Base-by-base conservation (phyloP, 2,888 invertebrate genomes). In the Acrocyrtus sp. region DNA sequence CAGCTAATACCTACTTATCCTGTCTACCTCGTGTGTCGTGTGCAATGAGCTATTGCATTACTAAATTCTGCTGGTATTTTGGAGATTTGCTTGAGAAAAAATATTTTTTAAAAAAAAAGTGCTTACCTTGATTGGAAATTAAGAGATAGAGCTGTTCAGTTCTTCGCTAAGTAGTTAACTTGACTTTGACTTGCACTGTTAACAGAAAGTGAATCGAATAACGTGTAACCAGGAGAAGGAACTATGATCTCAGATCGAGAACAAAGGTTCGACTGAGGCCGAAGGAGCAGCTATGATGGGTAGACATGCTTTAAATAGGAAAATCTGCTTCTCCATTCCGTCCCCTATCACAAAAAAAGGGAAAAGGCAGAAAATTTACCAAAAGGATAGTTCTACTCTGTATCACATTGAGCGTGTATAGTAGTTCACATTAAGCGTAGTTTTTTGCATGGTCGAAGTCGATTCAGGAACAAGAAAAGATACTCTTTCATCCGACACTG, bases 171-270 rank as follows among this genome's bases (percentile, higher is more conserved):
- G n/a, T n/a, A n/a, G n/a, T n/a, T n/a, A n/a, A n/a, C n/a, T n/a
- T n/a, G n/a, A n/a, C n/a, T n/a, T n/a, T n/a, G n/a, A n/a, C n/a
- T n/a, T n/a, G n/a, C n/a, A n/a, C n/a, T n/a, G n/a, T n/a, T n/a
- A n/a, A n/a, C n/a, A n/a, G n/a, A n/a, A n/a, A n/a, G n/a, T n/a
- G n/a, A 61, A 61, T 39, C 39, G 39, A 61, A 50, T 50, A n/a
- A 22, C 27, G 43, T 17, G 24, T 15, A 39, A 27, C 56, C 19
- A 67, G 54, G 27, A 56, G 50, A 58, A 56, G 62, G 62, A 70
- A 70, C 72, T 77, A n/a, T n/a, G 75, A 62, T 73, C 65, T 70
- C 76, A 66, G 74, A 70, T 58, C 70, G 77, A 67, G 73, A 75
- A 75, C 75, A 70, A 66, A 73, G 62, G 65, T 75, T 73, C 72